A percentile compares a stretch with the other conserved stretches of the same genome.
These are phyloP conservation scores for Trachelus troglodyta DNA, from an alignment of 2,888 invertebrate species.

Conservation along the genomic window DNA sequence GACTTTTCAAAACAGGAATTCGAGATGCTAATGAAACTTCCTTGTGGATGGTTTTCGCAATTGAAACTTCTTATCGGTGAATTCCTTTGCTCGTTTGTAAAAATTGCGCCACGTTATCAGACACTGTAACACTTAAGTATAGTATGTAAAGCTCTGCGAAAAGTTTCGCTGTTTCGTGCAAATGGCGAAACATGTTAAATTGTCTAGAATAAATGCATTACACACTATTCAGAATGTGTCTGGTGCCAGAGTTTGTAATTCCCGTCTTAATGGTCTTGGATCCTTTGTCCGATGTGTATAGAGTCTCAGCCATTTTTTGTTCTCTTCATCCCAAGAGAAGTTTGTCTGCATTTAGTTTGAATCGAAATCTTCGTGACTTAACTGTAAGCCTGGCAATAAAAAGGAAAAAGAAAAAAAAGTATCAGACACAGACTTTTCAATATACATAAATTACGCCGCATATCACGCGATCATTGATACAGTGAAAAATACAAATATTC, in stretches of 20 bases:
- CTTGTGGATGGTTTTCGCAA: not conserved
- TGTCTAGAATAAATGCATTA: not conserved
- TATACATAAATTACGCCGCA: too few relatives aligned
- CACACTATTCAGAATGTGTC: not conserved
- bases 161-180: not conserved
- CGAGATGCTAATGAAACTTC: not conserved
- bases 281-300: not conserved
- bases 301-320: not conserved
- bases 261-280: not conserved
- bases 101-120: not conserved
- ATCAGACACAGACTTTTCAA: too few relatives aligned
- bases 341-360: not conserved
- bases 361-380: not conserved
- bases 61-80: not conserved
- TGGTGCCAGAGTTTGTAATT: not conserved
- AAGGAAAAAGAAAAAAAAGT: not conserved
- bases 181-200: not conserved
- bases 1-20: not conserved
- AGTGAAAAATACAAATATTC: not conserved
- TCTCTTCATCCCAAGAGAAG: not conserved
- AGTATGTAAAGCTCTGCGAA: not conserved
- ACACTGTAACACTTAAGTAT: not conserved
- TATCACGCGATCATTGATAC: not conserved
- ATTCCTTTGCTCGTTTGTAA: not conserved
- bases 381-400: not conserved